Base-by-base conservation (phyloP, 1,140 invertebrate genomes). In the Bombus soroeensis region DNA sequence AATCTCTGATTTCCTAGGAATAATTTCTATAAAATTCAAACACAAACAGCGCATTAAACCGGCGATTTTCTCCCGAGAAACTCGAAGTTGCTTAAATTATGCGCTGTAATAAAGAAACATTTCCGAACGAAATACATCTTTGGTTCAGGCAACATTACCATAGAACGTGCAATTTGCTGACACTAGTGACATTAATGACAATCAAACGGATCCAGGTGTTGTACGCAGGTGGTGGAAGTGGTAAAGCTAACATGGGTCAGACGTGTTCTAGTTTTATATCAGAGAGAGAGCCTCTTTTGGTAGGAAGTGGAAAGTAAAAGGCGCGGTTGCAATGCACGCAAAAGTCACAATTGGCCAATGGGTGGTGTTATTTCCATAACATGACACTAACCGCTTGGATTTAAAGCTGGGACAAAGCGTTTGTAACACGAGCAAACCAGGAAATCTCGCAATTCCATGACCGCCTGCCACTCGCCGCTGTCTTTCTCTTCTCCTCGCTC, bases 371-470 rank as follows among this genome's bases (percentile, higher is more conserved):
- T 81, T 89, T 81, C 92, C 90, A 93, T 91, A 93, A 93, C 92
- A 88, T 87, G 92, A 93, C 90, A 92, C 92, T 92, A 93, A 93
- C 91, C 91, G 89, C 90, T 89, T 89, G 91, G 91, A 92, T 93
- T 94, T 93, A 93, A 34, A 82, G 92, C 90, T 87, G 81, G 91
- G 87, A 94, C 93, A 94, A 94, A 94, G 93, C 88, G 86, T 83
- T 78, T 78, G 93, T 93, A 94, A 94, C 88, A 86, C 92, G 91
- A 94, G 91, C 83, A 68, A 53, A 84, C 70, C 91, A 89, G 93
- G 92, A 94, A 94, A 93, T 94, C 92, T 94, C 89, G 92, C 91
- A 89, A 93, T 93, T 90, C 81, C 87, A 83, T 85, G 78, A 68
- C 64, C 57, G 59, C 71, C 78, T 57, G 39, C 28, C 9, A 53